phyloP scores from a whole-genome alignment of 1,140 invertebrate genomes.

The Apis mellifera region DNA sequence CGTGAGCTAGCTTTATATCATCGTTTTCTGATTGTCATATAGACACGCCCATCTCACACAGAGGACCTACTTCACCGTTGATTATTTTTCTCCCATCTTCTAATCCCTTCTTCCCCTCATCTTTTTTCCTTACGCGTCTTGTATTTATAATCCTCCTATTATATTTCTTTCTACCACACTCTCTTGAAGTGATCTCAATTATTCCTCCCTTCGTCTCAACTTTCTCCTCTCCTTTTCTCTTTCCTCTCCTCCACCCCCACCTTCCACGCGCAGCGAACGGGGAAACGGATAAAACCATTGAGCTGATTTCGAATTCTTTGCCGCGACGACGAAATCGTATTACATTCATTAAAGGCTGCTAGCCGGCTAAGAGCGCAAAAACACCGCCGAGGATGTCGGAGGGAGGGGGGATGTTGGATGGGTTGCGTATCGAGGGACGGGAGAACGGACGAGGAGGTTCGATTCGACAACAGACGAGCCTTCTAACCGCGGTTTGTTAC shows the following conservation, averaged over 20 bases:
- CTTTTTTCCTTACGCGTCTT: too few species aligned
- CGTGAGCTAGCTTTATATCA: neutral
- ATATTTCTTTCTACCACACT: neutral
- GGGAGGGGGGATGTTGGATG: too few species aligned
- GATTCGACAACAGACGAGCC: neutral
- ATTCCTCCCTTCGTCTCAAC: neutral
- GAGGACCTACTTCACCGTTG: neutral
- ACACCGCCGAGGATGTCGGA: neutral
- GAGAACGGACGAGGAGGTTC: neutral
- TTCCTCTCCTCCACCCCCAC: too few species aligned
- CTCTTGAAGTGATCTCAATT: neutral
- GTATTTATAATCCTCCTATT: neutral
- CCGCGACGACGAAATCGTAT: conserved; percentile 48
- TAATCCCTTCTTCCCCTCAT: neutral
- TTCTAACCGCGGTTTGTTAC: conserved; percentile 30
- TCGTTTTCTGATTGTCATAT: conserved; percentile 30
- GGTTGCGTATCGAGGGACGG: neutral
- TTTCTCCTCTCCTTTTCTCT: too few species aligned
- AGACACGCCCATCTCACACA: neutral
- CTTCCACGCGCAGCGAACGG: neutral
- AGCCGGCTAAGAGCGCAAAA: conserved; percentile 23
- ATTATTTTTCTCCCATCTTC: neutral
- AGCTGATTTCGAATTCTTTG: conserved; percentile 53
- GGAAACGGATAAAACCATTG: conserved; percentile 35
- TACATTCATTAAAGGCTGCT: conserved; percentile 44